Conservation (phyloP, 2,113 vertebrate genomes). For the Labeo rohita region DNA sequence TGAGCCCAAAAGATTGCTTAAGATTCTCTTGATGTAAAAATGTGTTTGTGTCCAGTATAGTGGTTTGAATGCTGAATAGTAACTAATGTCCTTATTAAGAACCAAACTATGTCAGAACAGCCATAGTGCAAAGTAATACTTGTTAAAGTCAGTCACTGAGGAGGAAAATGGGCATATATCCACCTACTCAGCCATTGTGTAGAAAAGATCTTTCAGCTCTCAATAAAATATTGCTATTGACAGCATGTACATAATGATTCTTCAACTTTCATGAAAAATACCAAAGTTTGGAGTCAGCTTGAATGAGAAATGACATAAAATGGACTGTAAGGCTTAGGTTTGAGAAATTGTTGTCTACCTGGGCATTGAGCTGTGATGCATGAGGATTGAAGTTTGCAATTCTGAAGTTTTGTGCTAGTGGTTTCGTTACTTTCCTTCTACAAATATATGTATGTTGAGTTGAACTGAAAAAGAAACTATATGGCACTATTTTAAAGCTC, state of each 20-base stretch:
- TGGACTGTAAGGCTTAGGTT: neutral
- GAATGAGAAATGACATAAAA: neutral
- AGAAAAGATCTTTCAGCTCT: neutral
- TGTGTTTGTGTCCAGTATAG: neutral
- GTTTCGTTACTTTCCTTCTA: neutral
- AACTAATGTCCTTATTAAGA: neutral
- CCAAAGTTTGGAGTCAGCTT: neutral
- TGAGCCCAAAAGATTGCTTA: neutral
- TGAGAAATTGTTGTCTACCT: neutral
- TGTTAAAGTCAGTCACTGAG: neutral
- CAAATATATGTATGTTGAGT: neutral
- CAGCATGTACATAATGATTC: neutral
- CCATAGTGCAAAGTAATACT: neutral
- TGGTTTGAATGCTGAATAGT: neutral
- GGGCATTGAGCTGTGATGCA: neutral
- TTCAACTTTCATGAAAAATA: neutral
- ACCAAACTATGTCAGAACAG: neutral
- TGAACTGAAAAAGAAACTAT: neutral
- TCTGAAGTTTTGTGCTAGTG: neutral
- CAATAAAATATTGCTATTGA: neutral
- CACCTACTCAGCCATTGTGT: neutral
- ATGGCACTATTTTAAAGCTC: neutral
- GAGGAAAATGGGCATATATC: neutral
- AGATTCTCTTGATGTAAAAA: constrained; percentile 8
- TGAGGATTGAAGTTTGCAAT: neutral